Base-by-base conservation (phyloP, 1,140 invertebrate genomes). In the Andricus grossulariae region DNA sequence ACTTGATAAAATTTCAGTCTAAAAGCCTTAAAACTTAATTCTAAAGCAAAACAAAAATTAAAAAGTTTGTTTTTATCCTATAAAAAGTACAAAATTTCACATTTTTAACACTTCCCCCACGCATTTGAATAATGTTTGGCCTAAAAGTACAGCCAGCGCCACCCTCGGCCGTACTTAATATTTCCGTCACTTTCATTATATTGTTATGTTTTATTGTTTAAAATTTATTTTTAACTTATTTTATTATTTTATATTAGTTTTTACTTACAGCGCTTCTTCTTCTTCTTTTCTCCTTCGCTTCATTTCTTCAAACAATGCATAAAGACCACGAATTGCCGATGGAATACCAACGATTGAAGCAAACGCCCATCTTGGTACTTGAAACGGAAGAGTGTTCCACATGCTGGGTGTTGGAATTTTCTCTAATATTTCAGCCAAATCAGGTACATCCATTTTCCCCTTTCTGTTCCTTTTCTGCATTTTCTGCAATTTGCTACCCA, bases 321-420 rank as follows among this genome's bases (percentile, higher is more conserved):
- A 75, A 49, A 91, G 86, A 13, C 79, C 76, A 73, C 87, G 81
- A 78, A 94, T 91, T 8, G 90, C 89, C 50, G 87, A 89, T 10
- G 95, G 95, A 78, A 95, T 88, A 32, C 92, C 92, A 50, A 93
- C 91, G 1, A 95, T 91, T 0, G 93, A 90, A 82, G 93, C 92
- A 92, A 94, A 94, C 39, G 95, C 89, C 57, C 94, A 93, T 71
- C 94, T 88, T 50, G 95, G 94, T 83, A 97, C 94, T 92, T 97
- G 96, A 83, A 97, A 94, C 3, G 97, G 97, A 84, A 98, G 90
- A 18, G 96, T 97, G 86, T 97, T 94, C 85, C 93, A 94, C 57
- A 97, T 91, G 82, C 95, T 96, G 11, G 96, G 96, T 84, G 94
- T 95, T 39, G 95, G 95, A 70, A 97, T 93, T 84, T 94, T 93